A percentile compares a stretch with the other conserved stretches of the same genome.
phyloP scores from a whole-genome alignment of 2,888 invertebrate genomes.

The Mesorhabditis sp. region DNA sequence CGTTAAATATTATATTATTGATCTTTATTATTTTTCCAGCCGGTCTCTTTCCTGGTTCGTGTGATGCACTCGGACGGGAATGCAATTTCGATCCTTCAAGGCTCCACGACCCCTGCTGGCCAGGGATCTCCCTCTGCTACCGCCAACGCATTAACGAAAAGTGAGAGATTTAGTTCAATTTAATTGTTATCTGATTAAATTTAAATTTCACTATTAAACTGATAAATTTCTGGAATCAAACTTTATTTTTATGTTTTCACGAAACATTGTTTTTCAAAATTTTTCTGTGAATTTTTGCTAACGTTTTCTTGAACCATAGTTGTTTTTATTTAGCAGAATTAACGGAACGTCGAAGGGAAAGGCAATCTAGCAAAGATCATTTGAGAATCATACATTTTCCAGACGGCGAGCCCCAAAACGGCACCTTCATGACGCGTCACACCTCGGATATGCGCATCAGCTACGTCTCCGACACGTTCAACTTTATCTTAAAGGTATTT shows the following conservation, averaged over 20 bases:
- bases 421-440: constrained; percentile 53
- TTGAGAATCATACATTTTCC: constrained; percentile 9
- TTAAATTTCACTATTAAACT: too few species aligned
- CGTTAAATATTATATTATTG: too few species aligned
- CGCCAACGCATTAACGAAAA: constrained; percentile 33
- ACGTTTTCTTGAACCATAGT: too few species aligned
- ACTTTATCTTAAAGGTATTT: constrained; percentile 23
- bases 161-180: constrained; percentile 9
- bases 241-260: too few species aligned
- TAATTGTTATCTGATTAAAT: too few species aligned
- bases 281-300: too few species aligned
- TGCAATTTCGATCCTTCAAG: constrained; percentile 42
- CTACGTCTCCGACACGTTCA: constrained; percentile 33
- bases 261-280: too few species aligned
- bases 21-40: constrained; percentile 16
- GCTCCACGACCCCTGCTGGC: constrained; percentile 45
- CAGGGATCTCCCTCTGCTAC: constrained; percentile 40
- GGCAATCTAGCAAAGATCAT: too few species aligned
- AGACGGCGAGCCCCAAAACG: constrained; percentile 37
- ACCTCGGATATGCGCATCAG: constrained; percentile 55
- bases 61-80: constrained; percentile 32
- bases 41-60: constrained; percentile 41
- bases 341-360: too few species aligned
- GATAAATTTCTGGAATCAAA: too few species aligned
- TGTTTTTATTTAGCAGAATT: too few species aligned